These are phyloP conservation scores for Enteromius unitaeniatus DNA, from an alignment of 2,797 vertebrate species.

Conservation along the genomic window DNA sequence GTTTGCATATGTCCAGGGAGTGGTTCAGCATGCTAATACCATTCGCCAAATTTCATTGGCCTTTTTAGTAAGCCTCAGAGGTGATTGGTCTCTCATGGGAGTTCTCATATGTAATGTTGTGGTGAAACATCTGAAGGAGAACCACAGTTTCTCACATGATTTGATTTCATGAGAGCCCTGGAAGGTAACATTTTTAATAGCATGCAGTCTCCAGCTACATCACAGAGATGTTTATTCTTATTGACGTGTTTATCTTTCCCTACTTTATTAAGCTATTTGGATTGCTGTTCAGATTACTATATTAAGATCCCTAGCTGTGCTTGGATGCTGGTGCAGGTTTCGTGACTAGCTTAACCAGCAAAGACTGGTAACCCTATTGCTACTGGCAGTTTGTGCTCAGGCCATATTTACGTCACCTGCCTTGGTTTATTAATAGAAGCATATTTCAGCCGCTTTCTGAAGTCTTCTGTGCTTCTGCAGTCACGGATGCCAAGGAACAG, in stretches of 20 bases:
- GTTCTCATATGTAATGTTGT: too few species aligned
- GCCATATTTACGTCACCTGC: not conserved
- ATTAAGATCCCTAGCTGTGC: not conserved
- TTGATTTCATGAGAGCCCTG: not conserved
- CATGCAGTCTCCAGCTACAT: not conserved
- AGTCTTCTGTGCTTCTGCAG: not conserved
- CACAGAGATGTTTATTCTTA: not conserved
- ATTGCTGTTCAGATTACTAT: not conserved
- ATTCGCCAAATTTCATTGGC: too few species aligned
- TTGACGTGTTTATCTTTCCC: not conserved
- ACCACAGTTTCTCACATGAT: too few species aligned
- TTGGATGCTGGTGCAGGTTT: constrained; percentile 10
- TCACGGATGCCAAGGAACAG: constrained; percentile 21
- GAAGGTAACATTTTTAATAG: not conserved
- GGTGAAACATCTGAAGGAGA: too few species aligned
- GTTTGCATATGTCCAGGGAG: too few species aligned
- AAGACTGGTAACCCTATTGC: not conserved
- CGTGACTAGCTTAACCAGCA: constrained; percentile 5
- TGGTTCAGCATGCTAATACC: too few species aligned
- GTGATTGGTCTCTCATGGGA: too few species aligned
- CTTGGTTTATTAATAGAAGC: constrained; percentile 28
- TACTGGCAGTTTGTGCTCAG: not conserved
- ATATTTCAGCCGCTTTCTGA: not conserved
- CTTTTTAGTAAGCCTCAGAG: too few species aligned
- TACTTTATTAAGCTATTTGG: constrained; percentile 19